Percentiles rank a stretch among this genome's conserved stretches.
Evolutionary conservation across 2,113 vertebrate genomes (phyloP).

Genomic region (Furnarius figulus): DNA sequence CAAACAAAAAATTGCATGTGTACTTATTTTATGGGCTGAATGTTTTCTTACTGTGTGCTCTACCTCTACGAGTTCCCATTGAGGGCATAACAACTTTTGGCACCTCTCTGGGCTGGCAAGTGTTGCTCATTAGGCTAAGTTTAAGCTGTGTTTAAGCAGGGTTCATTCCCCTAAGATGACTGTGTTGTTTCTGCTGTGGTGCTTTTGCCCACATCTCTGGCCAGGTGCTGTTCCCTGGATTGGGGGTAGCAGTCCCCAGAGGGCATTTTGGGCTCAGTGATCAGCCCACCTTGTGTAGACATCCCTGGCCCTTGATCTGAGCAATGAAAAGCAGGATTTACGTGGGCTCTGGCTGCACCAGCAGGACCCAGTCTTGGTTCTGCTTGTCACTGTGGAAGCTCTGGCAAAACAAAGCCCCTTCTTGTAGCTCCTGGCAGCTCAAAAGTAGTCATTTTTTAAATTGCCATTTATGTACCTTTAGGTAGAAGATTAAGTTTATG

Average conservation of each 20-base stretch:
- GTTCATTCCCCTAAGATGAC: background rate
- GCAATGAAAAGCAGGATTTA: background rate
- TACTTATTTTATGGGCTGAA: background rate
- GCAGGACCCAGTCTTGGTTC: background rate
- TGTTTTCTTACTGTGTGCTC: background rate
- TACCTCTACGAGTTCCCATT: background rate
- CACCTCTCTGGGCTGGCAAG: background rate
- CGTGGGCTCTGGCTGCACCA: too few relatives aligned
- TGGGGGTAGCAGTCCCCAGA: background rate
- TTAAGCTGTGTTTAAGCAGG: background rate
- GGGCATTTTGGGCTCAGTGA: background rate
- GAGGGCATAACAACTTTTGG: background rate
- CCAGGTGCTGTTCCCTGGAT: background rate
- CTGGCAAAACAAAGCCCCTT: background rate
- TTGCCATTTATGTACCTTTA: fast-evolving
- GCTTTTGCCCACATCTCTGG: background rate
- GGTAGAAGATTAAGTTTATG: background rate
- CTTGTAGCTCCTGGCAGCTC: background rate
- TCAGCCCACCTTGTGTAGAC: background rate
- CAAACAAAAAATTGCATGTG: background rate
- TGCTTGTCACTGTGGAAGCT: background rate
- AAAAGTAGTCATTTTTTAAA: background rate
- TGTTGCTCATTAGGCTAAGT: background rate
- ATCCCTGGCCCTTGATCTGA: background rate
- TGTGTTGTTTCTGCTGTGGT: background rate